Base-by-base conservation (phyloP, 2,113 vertebrate species). In the Emydura subglobosa region DNA sequence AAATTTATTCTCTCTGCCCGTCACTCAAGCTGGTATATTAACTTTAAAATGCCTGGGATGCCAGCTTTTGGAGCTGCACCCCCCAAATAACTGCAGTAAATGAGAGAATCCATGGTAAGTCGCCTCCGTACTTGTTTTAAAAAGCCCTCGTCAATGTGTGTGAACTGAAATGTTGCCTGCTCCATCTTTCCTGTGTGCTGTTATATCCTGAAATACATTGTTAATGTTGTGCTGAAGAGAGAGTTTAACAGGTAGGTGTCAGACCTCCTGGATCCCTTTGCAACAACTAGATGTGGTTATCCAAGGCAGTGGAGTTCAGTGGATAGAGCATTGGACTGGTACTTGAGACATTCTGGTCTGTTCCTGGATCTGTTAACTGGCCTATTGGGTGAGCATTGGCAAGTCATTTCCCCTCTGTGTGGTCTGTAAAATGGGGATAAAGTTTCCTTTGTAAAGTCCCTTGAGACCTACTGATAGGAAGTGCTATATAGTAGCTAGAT, bases 1-100 rank as follows among this genome's bases (percentile, higher is more conserved):
- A 97, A 95, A 96, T 97, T 97, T 96, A 97, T 95, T 96, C 88
- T 90, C 96, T 57, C 92, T 87, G 94, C 95, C 90, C 90, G 94
- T 92, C 95, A 68, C 95, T 96, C 80, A 88, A 82, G 91, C 84
- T 96, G 94, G 87, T 95, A 94, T 90, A 31, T 92, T 96, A 92
- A 93, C 95, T 97, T 96, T 85, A 80, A 95, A 94, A 93, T 49
- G 92, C 87, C 82, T 86, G 79, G 82, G 90, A 93, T 86, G 90
- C 87, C 34, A 83, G 21, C 92, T 97, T 94, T 79, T 21, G 94
- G 96, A 42, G 57, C 81, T 93, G 50, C 87, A 86, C 90, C 92
- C 34, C 83, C 85, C 93, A 91, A 93, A 90, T 91, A 91, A 86
- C 53, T 47, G 65, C 68, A 54, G 0, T 92, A 82, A 82, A 51